Base-by-base conservation (phyloP, 2,888 invertebrate genomes). In the Acholoe squamosa region DNA sequence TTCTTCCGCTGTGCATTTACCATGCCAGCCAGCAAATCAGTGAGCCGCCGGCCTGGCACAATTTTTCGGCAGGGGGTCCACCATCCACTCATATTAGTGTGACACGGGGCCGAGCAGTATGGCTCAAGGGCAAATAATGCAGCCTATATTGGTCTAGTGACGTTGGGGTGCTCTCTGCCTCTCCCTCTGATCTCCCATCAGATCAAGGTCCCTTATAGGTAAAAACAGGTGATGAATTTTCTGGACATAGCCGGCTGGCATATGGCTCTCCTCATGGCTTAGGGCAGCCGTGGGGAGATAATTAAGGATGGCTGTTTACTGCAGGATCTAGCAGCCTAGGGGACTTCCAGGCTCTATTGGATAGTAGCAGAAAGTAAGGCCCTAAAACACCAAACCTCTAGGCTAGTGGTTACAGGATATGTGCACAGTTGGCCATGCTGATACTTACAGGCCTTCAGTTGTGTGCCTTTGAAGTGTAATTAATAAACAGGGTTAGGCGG, bases 1-100 rank as follows among this genome's bases (percentile, higher is more conserved):
- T 86, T 56, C 86, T 86, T 86, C 86, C 86, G 86, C 56, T 31
- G 14, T 86, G 86, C 86, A 52, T 86, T 86, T 86, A 86, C 86
- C 56, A 16, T 43, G 43, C n/a, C 84, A n/a, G 19, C 22, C 51
- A 54, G 31, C 31, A 86, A 86, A 86, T 54, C 54, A 86, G 54
- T 52, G 5, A 28, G 86, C 56, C 56, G n/a, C 25, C 54, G 52
- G 43, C 43, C 56, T 25, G 54, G 33, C n/a, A 43, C 25, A 52
- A 86, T n/a, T 31, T 86, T 52, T 54, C 56, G 52, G 51, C 84
- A 43, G 51, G 84, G 25, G 86, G 28, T n/a, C 43, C 28, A 52
- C 86, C 86, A 86, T 86, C 86, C 25, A 54, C 86, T 86, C 56
- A n/a, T 54, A 86, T 86, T 86, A 86, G 28, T 10, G 52, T 86